Evolutionary conservation across 2,797 vertebrate genomes (phyloP), one percentile per base, ranked within the genome.

Genomic region (Acanthopagrus latus): DNA sequence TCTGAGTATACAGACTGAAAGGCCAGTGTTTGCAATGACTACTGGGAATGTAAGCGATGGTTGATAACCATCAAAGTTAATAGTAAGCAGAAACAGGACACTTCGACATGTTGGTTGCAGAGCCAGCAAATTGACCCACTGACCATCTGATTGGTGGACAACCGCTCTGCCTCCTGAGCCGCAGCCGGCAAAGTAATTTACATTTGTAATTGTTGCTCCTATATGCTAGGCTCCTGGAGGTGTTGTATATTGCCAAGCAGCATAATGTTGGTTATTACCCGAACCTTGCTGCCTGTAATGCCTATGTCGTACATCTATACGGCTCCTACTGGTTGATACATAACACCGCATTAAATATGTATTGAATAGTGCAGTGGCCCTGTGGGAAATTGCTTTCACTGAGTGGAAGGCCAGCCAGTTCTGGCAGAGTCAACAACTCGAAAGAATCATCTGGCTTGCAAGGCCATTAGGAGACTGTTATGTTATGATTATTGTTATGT

Each of bases 311-410:
- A 50, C 63, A 51, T 48, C 57, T 38, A 38, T 38, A 38, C 8
- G 38, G 13, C 23, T 29, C 48, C 25, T 58, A 75, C 64, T 51
- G 58, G 20, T 46, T 55, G 63, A 12, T 79, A 58, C 59, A 71
- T 70, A 58, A 73, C 60, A 77, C 44, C 9, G 21, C 38, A 77
- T 74, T 73, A 73, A 56, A 68, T 69, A 80, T 82, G 46, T 48
- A 78, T 72, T 67, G 52, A 56, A 64, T 25, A 41, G 52, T 2
- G 2, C 20, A 16, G 48, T 3, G 17, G n/a, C 57, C 62, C 38
- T 18, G 10, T 27, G 63, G 66, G 57, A 76, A 81, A 67, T 63
- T 1, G 7, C 60, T 70, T 25, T 57, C 25, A 78, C 54, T 6
- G 21, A 27, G 50, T 48, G 13, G 5, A 69, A 29, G 47, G 54